Evolutionary conservation across 2,888 invertebrate species (phyloP), one percentile per base, ranked within the genome.

Genomic region (Opisthograptis luteolata): DNA sequence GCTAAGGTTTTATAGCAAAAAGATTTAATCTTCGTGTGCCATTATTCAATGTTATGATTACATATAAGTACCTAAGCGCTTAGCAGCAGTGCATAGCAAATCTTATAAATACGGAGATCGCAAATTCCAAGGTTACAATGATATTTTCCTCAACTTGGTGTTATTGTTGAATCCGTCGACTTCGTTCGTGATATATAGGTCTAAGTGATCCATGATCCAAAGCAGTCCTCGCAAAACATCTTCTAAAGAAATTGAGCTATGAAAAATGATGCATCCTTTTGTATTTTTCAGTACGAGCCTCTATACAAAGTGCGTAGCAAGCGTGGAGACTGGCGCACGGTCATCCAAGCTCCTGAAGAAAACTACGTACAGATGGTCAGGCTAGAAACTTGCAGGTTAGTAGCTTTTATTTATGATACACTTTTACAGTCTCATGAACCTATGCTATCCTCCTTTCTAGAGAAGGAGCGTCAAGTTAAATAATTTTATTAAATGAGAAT

Each of bases 331-430:
- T 84, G 84, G 87, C 73, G 77, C 0, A 73, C 66, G 0, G 87
- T 87, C 0, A 66, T 84, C 0, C 85, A 88, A 57, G 81, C 84
- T 1, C 83, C 83, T 1, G 68, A 74, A 8, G 75, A 78, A 22
- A 81, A 82, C 53, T 87, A 75, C 59, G 60, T 85, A 0, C 89
- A 89, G 49, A 61, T 68, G 51, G 80, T 89, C 2, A 76, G 87
- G 0, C 44, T 87, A 3, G 87, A 87, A 49, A 76, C 68, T 2
- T 88, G 87, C 79, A 64, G 43, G 87, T 87, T 54, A 74, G 78
- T 76, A 41, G 9, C 22, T 9, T n/a, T 31, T 8, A 10, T 32
- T 13, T 22, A 36, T 24, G n/a, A n/a, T n/a, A n/a, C n/a, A n/a
- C n/a, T n/a, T n/a, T n/a, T n/a, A n/a, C n/a, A n/a, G n/a, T n/a